Conservation (phyloP, 64 coral and sea anemone species). For the Astreopora myriophthalma region DNA sequence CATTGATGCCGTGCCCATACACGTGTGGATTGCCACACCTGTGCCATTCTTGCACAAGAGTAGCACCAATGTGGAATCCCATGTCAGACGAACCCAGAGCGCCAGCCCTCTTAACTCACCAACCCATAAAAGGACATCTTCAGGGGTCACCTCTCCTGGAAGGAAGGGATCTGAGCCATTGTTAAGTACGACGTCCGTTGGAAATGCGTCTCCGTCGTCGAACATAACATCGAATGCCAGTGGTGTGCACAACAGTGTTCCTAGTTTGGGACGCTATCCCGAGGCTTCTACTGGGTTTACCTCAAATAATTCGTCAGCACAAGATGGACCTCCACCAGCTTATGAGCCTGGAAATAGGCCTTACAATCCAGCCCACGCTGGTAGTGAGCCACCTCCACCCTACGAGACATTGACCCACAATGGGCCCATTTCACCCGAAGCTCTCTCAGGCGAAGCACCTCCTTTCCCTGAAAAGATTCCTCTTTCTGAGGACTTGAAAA, state of each 20-base stretch:
- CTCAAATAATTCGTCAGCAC: background rate
- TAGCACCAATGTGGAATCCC: background rate
- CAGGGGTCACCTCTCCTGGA: background rate
- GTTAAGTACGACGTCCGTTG: background rate
- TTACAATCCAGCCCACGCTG: background rate
- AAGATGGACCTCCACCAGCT: slow-evolving; percentile 48
- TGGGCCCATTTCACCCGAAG: background rate
- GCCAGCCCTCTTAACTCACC: background rate
- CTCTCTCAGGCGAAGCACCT: slow-evolving; percentile 49
- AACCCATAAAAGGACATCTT: background rate
- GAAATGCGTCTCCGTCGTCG: background rate
- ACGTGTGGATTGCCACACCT: slow-evolving; percentile 89
- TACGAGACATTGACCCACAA: slow-evolving; percentile 47
- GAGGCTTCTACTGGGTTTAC: background rate
- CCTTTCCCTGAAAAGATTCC: slow-evolving; percentile 52
- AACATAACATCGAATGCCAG: background rate
- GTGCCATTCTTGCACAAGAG: background rate
- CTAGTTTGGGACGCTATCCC: background rate
- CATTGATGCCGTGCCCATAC: slow-evolving; percentile 85
- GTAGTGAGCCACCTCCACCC: slow-evolving; percentile 65
- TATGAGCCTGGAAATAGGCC: slow-evolving; percentile 51
- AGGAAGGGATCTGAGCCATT: background rate
- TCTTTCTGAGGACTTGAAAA: slow-evolving; percentile 20
- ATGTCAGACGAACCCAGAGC: background rate
- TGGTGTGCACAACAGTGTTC: background rate